These are phyloP conservation scores for Mongoloraphidia duomilia DNA, from an alignment of 2,888 invertebrate species.

Conservation along the genomic window DNA sequence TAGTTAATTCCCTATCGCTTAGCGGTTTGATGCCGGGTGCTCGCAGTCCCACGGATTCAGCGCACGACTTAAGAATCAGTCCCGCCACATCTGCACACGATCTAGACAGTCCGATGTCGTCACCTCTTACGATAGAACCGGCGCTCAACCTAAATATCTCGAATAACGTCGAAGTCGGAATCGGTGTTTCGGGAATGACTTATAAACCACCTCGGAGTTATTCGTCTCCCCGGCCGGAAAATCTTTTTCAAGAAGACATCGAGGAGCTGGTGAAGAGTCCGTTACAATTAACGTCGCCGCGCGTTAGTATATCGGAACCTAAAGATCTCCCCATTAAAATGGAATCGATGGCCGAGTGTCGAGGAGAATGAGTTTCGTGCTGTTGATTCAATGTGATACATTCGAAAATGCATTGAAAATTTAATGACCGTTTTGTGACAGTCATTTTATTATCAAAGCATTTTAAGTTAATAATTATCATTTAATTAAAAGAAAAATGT, in stretches of 20 bases:
- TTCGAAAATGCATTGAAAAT: constrained; percentile 17
- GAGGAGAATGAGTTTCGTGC: constrained; percentile 44
- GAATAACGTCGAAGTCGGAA: constrained; percentile 33
- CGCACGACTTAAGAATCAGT: constrained; percentile 25
- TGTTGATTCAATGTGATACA: constrained; percentile 27
- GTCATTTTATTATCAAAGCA: background rate
- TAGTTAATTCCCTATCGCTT: constrained; percentile 29
- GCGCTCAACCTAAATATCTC: constrained; percentile 23
- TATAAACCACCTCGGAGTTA: constrained; percentile 47
- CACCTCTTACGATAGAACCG: constrained; percentile 50
- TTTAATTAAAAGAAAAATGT: background rate
- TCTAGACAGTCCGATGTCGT: constrained; percentile 39
- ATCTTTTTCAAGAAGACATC: constrained; percentile 43
- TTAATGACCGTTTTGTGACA: background rate
- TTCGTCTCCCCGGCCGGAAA: constrained; percentile 44
- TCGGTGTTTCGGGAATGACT: constrained; percentile 45
- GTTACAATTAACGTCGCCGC: constrained; percentile 31
- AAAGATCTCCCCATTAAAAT: constrained; percentile 52
- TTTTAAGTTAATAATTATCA: background rate
- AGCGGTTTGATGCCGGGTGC: constrained; percentile 28
- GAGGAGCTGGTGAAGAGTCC: constrained; percentile 50
- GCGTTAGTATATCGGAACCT: constrained; percentile 24
- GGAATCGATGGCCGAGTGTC: constrained; percentile 51
- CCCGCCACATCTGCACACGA: constrained; percentile 31
- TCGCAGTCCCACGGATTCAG: constrained; percentile 31